These are phyloP conservation scores for Rhaphigaster nebulosa DNA, from an alignment of 2,888 invertebrate species.

Conservation along the genomic window DNA sequence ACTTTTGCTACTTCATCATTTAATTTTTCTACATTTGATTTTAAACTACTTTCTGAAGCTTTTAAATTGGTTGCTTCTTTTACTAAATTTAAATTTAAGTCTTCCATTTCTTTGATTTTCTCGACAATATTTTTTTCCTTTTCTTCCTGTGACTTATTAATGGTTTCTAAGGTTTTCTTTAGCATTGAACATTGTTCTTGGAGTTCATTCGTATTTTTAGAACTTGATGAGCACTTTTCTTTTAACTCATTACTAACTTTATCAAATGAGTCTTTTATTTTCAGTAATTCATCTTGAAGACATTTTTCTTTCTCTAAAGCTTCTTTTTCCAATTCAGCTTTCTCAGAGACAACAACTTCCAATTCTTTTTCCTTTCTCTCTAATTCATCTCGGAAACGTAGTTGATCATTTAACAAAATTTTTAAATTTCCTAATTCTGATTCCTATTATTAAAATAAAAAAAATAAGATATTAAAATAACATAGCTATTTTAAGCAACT, in stretches of 20 bases:
- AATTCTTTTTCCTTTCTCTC: background rate
- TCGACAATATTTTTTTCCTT: constrained; percentile 65
- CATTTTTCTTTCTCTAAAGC: constrained; percentile 68
- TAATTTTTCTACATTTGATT: constrained; percentile 60
- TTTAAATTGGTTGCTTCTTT: constrained; percentile 68
- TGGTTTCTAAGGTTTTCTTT: constrained; percentile 64
- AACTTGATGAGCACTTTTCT: background rate
- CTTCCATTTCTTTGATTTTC: constrained; percentile 62
- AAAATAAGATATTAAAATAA: constrained; percentile 13
- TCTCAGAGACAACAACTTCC: constrained; percentile 67
- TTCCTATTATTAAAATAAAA: constrained; percentile 27
- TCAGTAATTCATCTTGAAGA: constrained; percentile 69
- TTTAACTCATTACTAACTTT: constrained; percentile 51
- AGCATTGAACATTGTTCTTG: constrained; percentile 59
- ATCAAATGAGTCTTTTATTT: constrained; percentile 69
- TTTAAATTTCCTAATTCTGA: constrained; percentile 27
- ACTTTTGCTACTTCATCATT: constrained; percentile 62
- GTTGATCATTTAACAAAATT: background rate
- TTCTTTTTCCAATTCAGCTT: constrained; percentile 71
- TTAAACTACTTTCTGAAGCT: constrained; percentile 62
- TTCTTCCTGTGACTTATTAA: constrained; percentile 61
- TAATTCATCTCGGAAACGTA: background rate
- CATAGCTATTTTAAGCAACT: background rate
- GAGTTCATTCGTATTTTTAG: constrained; percentile 37
- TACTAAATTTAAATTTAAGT: constrained; percentile 22